Evolutionary conservation across 2,113 vertebrate species (phyloP), one percentile per base, ranked within the genome.

Genomic region (Mobula birostris): DNA sequence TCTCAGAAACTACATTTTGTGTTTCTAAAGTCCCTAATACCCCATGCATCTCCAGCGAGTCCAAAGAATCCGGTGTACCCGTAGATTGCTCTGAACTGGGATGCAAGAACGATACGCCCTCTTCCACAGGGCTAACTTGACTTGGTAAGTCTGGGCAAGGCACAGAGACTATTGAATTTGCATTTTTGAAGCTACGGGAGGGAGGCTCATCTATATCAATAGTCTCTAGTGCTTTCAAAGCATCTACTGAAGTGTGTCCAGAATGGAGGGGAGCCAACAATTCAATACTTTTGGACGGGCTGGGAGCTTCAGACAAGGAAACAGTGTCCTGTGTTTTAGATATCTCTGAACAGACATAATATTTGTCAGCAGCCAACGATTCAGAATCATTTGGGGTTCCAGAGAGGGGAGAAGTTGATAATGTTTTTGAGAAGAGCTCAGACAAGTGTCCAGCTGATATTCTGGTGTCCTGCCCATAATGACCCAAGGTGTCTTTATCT

Each of bases 41-140:
- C 29, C 97, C 97, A 27, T 97, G 98, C 61, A 98, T 98, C 90
- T 98, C 98, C 58, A 98, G 95, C 1, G 98, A 98, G 95, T 99
- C 98, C 94, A 99, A 96, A 15, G 98, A 99, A 95, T 99, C 99
- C 0, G 98, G 99, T 0, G 98, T 99, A 95, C 98, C 98, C 0
- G 97, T 95, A 1, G 97, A 96, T 58, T 96, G 97, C 15, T 98
- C 98, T 0, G 95, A 95, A 36, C 96, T 95, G 2, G 97, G 97
- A 66, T 96, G 2, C 93, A 97, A 96, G 21, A 96, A 96, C 36
- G 97, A 98, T 40, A 97, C 95, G 72, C 97, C 98, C 95, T 98
- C 98, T 80, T 98, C 98, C 82, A 99, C 95, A 85, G 99, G 97
- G 95, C 98, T 98, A 94, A 99, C 98, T 94, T 98, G 98, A 95